Percentiles rank a stretch among this genome's conserved stretches.
Conservation (phyloP, 2,113 vertebrate genomes). For the Caracal caracal region DNA sequence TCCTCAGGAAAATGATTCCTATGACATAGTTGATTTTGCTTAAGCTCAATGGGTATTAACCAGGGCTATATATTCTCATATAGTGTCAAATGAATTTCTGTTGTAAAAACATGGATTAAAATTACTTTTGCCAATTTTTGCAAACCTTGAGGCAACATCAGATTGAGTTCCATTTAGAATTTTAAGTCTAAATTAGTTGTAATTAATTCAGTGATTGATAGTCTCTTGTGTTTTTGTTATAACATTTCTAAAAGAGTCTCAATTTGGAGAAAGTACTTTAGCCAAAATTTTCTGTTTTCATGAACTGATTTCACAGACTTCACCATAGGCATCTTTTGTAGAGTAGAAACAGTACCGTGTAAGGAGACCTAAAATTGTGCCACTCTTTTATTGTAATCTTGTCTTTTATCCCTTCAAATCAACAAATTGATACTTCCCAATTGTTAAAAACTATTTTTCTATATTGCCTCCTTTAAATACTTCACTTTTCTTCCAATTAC, state of each 20-base stretch:
- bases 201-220: constrained; percentile 68
- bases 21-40: not conserved
- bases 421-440: not conserved
- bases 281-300: not conserved
- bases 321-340: not conserved
- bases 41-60: not conserved
- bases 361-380: not conserved
- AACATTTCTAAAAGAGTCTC: constrained; percentile 70
- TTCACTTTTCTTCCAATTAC: not conserved
- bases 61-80: not conserved
- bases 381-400: not conserved
- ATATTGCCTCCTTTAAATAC: not conserved
- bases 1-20: not conserved
- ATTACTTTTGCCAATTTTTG: constrained; percentile 34
- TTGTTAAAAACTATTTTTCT: not conserved
- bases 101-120: constrained; percentile 19
- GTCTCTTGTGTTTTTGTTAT: constrained; percentile 40
- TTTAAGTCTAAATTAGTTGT: constrained; percentile 75
- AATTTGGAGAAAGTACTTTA: constrained; percentile 24
- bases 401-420: not conserved
- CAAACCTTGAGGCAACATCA: constrained; percentile 26
- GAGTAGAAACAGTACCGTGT: not conserved
- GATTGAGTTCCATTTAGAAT: constrained; percentile 23
- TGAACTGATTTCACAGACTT: constrained; percentile 11
- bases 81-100: not conserved